Base-by-base conservation (phyloP, 1,140 invertebrate species). In the Euglossa dilemma region DNA sequence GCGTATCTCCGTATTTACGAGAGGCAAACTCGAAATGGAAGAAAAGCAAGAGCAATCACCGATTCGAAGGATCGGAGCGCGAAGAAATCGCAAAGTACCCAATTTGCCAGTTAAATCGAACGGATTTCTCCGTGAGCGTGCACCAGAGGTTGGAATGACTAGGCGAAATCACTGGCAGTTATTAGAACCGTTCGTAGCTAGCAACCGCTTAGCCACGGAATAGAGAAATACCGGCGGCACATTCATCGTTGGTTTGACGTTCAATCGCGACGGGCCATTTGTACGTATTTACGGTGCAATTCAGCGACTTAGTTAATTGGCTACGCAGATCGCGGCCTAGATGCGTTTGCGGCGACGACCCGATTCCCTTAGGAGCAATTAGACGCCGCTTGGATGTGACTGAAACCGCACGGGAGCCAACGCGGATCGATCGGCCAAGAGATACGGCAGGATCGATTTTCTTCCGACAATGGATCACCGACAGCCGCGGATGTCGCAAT, bases 291-390 rank as follows among this genome's bases (percentile, higher is more conserved):
- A 85, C 78, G 74, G 54, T 50, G 28, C 63, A 56, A 75, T 80
- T 80, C 80, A 71, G n/a, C 50, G 82, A 82, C 57, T 84, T 70
- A 50, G 77, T 87, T 88, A 87, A 88, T 88, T 88, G 74, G 67
- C 61, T 72, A 76, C 69, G 81, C 80, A 74, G 43, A 83, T 81
- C 59, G 85, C 54, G 66, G 45, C 77, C 50, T 73, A 87, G 78
- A 85, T 85, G 78, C 54, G 81, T 78, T 66, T 36, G 66, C 66
- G 70, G 25, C 36, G 56, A 56, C 57, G 73, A 64, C 28, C 63
- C 57, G 63, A 20, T 80, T 88, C 85, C 25, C 74, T 43, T 23
- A 72, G 78, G 83, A 83, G 85, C 86, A 87, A 88, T 88, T 88
- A 87, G 79, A 86, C 80, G 66, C 64, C 54, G 28, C 56, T 61